Evolutionary conservation across 2,113 vertebrate species (phyloP).

Genomic region (Microtus ochrogaster): DNA sequence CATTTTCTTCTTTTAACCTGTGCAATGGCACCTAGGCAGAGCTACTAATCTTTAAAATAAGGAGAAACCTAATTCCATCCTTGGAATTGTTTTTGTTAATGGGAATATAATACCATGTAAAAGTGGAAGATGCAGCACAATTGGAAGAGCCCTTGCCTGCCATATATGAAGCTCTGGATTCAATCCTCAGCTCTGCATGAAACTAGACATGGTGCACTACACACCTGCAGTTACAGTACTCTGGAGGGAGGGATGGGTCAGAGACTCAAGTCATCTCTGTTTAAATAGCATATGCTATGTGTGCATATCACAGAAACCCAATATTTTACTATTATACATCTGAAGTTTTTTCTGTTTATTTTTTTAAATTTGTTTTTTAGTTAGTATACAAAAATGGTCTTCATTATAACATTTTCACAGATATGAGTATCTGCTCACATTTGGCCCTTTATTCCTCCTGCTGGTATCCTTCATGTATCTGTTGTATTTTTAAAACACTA

Average conservation of each 20-base stretch:
- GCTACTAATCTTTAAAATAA: neutral
- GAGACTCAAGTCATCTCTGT: neutral
- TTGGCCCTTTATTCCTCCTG: neutral
- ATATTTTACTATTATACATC: constrained; percentile 13
- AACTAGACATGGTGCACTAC: neutral
- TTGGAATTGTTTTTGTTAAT: neutral
- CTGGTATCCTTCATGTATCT: neutral
- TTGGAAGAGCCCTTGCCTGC: neutral
- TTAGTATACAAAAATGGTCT: neutral
- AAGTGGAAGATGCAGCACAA: neutral
- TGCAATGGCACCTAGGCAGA: neutral
- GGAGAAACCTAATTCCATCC: neutral
- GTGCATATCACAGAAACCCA: neutral
- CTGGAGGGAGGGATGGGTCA: neutral
- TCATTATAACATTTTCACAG: neutral
- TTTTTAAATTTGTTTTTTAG: neutral
- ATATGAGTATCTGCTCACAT: neutral
- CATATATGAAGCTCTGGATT: neutral
- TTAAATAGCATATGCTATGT: neutral
- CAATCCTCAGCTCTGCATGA: neutral
- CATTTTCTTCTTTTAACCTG: neutral
- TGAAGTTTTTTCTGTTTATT: neutral
- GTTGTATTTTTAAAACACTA: neutral
- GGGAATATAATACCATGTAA: neutral
- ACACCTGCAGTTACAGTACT: neutral